Evolutionary conservation across 2,113 vertebrate genomes (phyloP), one percentile per base, ranked within the genome.

Genomic region (Cololabis saira): DNA sequence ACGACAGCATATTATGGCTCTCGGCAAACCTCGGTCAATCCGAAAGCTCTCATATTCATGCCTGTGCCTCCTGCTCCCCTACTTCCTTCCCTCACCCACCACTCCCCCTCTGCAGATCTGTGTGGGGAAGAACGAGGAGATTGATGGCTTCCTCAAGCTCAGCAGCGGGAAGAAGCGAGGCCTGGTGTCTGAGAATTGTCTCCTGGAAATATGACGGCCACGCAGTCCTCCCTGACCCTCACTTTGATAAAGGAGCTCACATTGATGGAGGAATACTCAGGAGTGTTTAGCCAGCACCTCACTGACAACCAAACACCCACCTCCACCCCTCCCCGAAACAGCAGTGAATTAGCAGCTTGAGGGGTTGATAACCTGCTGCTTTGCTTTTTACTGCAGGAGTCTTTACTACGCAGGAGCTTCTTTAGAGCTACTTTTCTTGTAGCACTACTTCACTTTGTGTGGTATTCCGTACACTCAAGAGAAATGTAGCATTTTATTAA

Each of bases 121-220:
- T 8, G 83, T 96, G 58, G 94, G 93, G 69, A 95, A 94, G 78
- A 90, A 88, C 7, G 93, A 94, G 74, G 95, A 95, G 58, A 82
- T 37, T 1, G 93, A 95, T 0, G 94, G 92, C 15, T 96, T 94
- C 74, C 71, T 95, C 30, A 94, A 93, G 10, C 91, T 98, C 61
- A 95, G 91, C 84, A 96, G 95, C 0, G 95, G 95, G 43, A 97
- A 93, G 89, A 97, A 95, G 76, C 83, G 94, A 61, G 96, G 96
- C 51, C 68, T 95, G 81, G 95, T 98, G 57, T 94, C 96, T 8
- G 87, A 83, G 3, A 89, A 89, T 11, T 85, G 69, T 59, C 86
- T 97, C 69, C 85, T 93, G 0, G 95, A 96, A 87, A 94, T 97
- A 77, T 98, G 94, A 93, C 4, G 9, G 40, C 49, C 18, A 44